phyloP scores from a whole-genome alignment of 2,113 vertebrate species.

The Pteronura brasiliensis region DNA sequence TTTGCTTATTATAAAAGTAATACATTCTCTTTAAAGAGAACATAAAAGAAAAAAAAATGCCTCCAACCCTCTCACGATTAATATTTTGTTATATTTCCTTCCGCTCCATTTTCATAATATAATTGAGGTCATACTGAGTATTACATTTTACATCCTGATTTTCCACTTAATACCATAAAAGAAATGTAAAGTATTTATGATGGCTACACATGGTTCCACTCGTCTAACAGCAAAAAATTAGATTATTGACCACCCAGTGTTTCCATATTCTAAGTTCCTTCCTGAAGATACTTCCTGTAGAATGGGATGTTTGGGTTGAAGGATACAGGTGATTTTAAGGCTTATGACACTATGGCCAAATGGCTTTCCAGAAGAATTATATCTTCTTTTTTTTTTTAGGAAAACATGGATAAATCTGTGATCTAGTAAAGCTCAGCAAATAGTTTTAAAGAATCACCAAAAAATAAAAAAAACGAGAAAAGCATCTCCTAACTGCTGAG shows the following conservation, averaged over 20 bases:
- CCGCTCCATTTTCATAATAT: slow-evolving; percentile 5
- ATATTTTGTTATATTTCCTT: slow-evolving; percentile 34
- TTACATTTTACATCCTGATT: background rate
- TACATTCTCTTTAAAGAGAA: slow-evolving; percentile 35
- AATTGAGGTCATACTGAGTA: background rate
- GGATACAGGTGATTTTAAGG: slow-evolving; percentile 15
- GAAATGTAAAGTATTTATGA: background rate
- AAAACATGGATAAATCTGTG: background rate
- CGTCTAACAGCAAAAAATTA: background rate
- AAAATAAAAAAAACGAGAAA: background rate
- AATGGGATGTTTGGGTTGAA: background rate
- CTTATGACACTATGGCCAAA: background rate
- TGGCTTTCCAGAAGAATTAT: background rate
- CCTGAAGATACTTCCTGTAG: background rate
- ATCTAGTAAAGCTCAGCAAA: background rate
- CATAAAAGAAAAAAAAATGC: background rate
- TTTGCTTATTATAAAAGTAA: slow-evolving; percentile 43
- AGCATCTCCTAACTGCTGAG: background rate
- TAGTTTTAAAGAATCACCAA: background rate
- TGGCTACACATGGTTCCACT: background rate
- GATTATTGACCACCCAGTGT: background rate
- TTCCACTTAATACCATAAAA: background rate
- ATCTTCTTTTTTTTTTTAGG: background rate
- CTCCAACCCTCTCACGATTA: background rate
- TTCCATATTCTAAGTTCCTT: background rate